These are phyloP conservation scores for Drosophila bocqueti DNA, from an alignment of 1,140 invertebrate genomes.

Conservation along the genomic window DNA sequence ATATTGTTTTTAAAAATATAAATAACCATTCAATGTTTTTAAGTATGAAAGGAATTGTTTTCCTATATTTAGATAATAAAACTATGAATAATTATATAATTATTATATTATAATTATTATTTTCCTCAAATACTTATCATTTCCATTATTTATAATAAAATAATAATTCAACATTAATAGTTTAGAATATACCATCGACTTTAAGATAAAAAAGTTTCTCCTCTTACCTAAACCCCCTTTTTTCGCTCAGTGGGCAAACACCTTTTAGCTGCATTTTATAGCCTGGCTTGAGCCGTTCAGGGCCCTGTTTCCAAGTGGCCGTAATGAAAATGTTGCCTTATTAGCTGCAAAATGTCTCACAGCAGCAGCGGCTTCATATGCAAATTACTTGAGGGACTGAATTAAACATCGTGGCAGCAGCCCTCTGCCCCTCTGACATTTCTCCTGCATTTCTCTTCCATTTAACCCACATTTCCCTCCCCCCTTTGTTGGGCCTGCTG, in stretches of 20 bases:
- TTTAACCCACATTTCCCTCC: slow-evolving; percentile 28
- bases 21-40: too few relatives aligned
- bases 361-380: slow-evolving; percentile 28
- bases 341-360: slow-evolving; percentile 69
- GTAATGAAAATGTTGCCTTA: slow-evolving; percentile 69
- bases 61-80: too few relatives aligned
- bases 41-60: too few relatives aligned
- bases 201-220: too few relatives aligned
- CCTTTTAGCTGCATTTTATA: slow-evolving; percentile 62
- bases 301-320: slow-evolving; percentile 33
- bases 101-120: too few relatives aligned
- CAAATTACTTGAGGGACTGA: slow-evolving; percentile 48
- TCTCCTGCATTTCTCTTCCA: neutral
- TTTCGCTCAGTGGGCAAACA: slow-evolving; percentile 14
- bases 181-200: too few relatives aligned
- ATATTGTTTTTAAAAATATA: too few relatives aligned
- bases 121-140: too few relatives aligned
- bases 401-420: neutral
- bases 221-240: too few relatives aligned
- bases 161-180: too few relatives aligned
- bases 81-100: too few relatives aligned
- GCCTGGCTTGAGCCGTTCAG: slow-evolving; percentile 35
- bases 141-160: too few relatives aligned
- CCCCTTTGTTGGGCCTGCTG: slow-evolving; percentile 14
- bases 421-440: neutral